A percentile compares a stretch with the other conserved stretches of the same genome.
These are phyloP conservation scores for Hydrolagus colliei DNA, from an alignment of 2,797 vertebrate genomes.

Conservation along the genomic window DNA sequence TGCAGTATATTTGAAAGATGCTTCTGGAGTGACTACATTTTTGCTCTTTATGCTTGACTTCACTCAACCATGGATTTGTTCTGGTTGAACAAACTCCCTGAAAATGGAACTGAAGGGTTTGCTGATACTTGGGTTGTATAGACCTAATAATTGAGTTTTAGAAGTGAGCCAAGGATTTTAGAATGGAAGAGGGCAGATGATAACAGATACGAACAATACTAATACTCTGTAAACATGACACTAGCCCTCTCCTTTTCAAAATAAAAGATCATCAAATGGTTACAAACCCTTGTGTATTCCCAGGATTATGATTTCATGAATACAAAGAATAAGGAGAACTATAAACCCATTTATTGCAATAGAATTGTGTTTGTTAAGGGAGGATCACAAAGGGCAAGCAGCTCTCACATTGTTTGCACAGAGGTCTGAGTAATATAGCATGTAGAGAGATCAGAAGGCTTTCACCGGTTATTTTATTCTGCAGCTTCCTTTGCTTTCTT, in stretches of 20 bases:
- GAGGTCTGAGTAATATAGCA: too few relatives aligned
- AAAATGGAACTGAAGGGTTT: slow-evolving; percentile 9
- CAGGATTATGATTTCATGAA: too few relatives aligned
- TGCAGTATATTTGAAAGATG: not conserved
- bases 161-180: not conserved
- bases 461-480: too few relatives aligned
- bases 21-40: not conserved
- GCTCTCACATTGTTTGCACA: too few relatives aligned
- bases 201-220: not conserved
- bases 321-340: too few relatives aligned
- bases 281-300: not conserved
- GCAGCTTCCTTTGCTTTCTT: too few relatives aligned
- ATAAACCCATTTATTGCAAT: too few relatives aligned
- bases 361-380: too few relatives aligned
- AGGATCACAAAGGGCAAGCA: too few relatives aligned
- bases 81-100: not conserved
- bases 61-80: too few relatives aligned
- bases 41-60: not conserved
- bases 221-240: not conserved
- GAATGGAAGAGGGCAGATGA: not conserved
- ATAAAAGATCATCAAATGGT: not conserved
- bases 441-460: too few relatives aligned
- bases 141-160: not conserved
- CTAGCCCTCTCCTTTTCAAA: not conserved
- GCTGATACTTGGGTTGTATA: not conserved